Evolutionary conservation across 2,797 vertebrate species (phyloP).

Genomic region (Dryobates pubescens): DNA sequence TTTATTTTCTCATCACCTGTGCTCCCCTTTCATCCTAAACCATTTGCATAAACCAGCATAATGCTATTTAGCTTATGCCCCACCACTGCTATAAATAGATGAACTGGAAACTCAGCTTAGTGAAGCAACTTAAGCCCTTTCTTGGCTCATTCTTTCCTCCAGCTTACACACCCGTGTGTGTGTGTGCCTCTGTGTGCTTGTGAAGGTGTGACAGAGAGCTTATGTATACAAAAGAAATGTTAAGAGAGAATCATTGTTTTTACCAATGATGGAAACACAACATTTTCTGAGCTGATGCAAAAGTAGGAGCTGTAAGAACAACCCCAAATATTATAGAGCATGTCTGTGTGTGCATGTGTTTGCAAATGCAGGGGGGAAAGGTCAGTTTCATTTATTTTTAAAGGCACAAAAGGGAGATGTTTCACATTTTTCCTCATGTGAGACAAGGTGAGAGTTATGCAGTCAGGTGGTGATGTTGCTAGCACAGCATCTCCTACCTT

Average conservation of each 20-base stretch:
- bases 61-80: constrained; percentile 50
- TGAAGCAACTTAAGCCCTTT: constrained; percentile 23
- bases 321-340: neutral
- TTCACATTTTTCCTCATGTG: neutral
- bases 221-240: neutral
- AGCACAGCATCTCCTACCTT: neutral
- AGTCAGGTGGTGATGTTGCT: neutral
- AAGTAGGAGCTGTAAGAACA: neutral
- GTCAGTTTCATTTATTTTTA: accelerated
- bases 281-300: neutral
- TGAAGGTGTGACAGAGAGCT: neutral
- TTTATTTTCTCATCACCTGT: constrained; percentile 13
- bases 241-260: neutral
- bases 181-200: neutral
- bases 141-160: neutral
- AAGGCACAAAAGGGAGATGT: neutral
- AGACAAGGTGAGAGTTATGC: neutral
- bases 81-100: constrained; percentile 68
- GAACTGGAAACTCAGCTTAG: constrained; percentile 46
- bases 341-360: no score
- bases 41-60: constrained; percentile 69
- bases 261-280: neutral
- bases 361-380: neutral
- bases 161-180: neutral
- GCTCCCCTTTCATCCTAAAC: constrained; percentile 1